Conservation (phyloP, 2,888 invertebrate genomes). For the Yponomeuta cagnagella region DNA sequence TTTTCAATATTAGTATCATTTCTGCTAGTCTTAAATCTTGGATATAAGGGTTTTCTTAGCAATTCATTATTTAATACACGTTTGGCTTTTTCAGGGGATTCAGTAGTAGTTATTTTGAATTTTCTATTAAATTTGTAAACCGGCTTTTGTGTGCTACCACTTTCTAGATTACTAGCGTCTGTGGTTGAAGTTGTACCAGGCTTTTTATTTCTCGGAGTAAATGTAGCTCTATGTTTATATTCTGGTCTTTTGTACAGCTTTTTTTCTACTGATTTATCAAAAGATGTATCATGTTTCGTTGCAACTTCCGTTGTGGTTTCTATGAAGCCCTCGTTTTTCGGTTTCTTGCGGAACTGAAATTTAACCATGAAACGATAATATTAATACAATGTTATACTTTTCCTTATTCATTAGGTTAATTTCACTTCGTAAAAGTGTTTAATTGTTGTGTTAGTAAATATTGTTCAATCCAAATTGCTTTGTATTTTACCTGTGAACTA, state of each 20-base stretch:
- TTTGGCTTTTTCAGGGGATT: constrained; percentile 37
- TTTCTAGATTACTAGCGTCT: constrained; percentile 25
- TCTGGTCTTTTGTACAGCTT: constrained; percentile 32
- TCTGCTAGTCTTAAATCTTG: constrained; percentile 38
- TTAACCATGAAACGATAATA: not conserved
- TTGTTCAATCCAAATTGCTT: constrained; percentile 15
- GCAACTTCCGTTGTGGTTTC: not conserved
- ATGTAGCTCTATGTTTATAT: constrained; percentile 46
- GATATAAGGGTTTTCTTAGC: constrained; percentile 43
- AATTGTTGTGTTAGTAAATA: not conserved
- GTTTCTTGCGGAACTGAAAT: constrained; percentile 55
- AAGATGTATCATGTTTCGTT: not conserved
- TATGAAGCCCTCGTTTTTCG: constrained; percentile 34
- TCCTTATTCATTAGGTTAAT: not conserved
- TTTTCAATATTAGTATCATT: constrained; percentile 32
- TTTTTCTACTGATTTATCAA: constrained; percentile 4
- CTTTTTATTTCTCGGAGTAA: constrained; percentile 46
- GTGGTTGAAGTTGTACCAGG: constrained; percentile 33
- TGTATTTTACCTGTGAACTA: constrained; percentile 58
- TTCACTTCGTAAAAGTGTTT: not conserved
- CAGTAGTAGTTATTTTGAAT: constrained; percentile 47
- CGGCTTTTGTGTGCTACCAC: constrained; percentile 35
- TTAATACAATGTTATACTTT: not conserved
- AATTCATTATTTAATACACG: constrained; percentile 33
- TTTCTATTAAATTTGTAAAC: constrained; percentile 56